Percentiles rank a stretch among this genome's conserved stretches.
These are phyloP conservation scores for Andricus quercusramuli DNA, from an alignment of 2,888 invertebrate species.

Conservation along the genomic window DNA sequence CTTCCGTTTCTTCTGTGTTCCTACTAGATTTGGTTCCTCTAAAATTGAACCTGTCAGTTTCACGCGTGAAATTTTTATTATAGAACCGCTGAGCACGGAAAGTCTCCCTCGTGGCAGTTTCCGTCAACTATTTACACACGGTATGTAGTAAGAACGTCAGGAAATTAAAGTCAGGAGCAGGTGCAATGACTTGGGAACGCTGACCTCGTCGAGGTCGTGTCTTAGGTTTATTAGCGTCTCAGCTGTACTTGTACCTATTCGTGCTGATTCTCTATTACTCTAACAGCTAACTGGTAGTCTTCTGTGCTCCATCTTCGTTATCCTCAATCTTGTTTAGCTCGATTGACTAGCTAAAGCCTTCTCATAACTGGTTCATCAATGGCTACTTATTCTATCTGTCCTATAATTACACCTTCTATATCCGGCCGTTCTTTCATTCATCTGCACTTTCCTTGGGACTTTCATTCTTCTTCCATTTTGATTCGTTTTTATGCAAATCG, in stretches of 20 bases:
- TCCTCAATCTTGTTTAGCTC: not conserved
- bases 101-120: not conserved
- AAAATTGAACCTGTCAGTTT: not conserved
- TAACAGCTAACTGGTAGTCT: not conserved
- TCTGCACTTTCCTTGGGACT: not conserved
- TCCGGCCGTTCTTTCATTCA: not conserved
- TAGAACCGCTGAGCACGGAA: not conserved
- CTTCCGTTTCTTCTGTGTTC: no score
- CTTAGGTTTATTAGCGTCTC: not conserved
- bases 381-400: not conserved
- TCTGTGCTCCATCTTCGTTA: not conserved
- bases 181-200: conserved; percentile 48
- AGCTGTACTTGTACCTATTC: not conserved
- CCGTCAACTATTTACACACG: not conserved
- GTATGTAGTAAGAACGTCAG: conserved; percentile 7
- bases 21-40: not conserved
- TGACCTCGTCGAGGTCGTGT: conserved; percentile 1
- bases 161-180: conserved; percentile 43
- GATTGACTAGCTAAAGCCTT: not conserved
- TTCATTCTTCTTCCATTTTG: no score
- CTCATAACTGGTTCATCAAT: not conserved
- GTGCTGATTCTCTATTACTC: conserved; percentile 1
- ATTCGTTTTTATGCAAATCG: no score
- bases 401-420: not conserved
- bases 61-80: not conserved